Evolutionary conservation across 2,797 vertebrate genomes (phyloP).

Genomic region (Poecilia velifera): DNA sequence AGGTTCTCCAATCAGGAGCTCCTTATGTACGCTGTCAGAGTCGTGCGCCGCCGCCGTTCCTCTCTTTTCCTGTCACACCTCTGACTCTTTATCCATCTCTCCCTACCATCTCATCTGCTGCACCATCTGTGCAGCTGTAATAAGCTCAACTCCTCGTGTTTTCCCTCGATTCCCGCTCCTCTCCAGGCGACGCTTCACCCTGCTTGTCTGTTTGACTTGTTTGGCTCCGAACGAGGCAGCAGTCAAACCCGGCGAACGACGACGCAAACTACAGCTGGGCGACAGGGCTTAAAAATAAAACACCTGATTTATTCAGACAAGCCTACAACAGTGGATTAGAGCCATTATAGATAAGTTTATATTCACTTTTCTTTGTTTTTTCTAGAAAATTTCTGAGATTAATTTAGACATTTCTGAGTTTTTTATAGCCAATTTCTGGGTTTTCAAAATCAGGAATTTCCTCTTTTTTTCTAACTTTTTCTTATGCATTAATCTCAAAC

Average conservation of each 20-base stretch:
- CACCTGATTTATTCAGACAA: too few relatives aligned
- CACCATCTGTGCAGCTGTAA: slow-evolving; percentile 80
- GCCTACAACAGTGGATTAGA: too few relatives aligned
- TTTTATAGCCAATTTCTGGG: too few relatives aligned
- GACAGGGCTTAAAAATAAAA: too few relatives aligned
- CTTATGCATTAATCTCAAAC: too few relatives aligned
- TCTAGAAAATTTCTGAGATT: too few relatives aligned
- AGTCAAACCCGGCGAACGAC: background rate
- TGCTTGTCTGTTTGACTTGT: slow-evolving; percentile 44
- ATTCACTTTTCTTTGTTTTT: too few relatives aligned
- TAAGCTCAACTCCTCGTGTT: slow-evolving; percentile 59
- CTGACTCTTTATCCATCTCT: slow-evolving; percentile 57
- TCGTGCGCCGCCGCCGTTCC: slow-evolving; percentile 44
- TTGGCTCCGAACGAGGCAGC: slow-evolving; percentile 30
- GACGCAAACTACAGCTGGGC: too few relatives aligned
- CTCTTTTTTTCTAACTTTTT: too few relatives aligned
- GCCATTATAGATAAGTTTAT: too few relatives aligned
- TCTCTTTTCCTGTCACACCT: slow-evolving; percentile 41
- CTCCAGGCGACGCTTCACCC: slow-evolving; percentile 39
- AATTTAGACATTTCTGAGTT: too few relatives aligned
- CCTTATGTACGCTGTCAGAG: slow-evolving; percentile 69
- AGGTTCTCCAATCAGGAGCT: slow-evolving; percentile 51
- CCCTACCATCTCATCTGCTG: slow-evolving; percentile 73
- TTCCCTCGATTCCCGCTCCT: slow-evolving; percentile 30
- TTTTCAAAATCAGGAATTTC: too few relatives aligned